Base-by-base conservation (phyloP, 2,113 vertebrate genomes). In the Nibea albiflora region DNA sequence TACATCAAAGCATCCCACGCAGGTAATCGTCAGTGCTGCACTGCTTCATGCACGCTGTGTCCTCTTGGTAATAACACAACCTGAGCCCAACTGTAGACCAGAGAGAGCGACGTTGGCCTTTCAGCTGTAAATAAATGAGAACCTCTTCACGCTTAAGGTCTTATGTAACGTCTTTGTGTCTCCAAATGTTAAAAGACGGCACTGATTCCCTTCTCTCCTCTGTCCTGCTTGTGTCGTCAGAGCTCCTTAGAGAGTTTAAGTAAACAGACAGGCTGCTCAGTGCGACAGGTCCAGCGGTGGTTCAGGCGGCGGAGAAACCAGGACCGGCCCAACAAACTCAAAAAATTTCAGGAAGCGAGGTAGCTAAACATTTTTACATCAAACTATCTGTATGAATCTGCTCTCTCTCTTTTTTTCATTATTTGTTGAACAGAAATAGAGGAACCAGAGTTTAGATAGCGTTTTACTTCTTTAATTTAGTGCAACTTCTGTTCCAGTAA, bases 321-420 rank as follows among this genome's bases (percentile, higher is more conserved):
- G 86, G 97, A 98, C 79, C 89, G 97, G 19, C 97, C 98, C 58
- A 97, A 95, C 90, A 94, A 97, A 73, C 94, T 98, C 16, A 98
- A 98, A 90, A 99, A 99, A 80, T 99, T 99, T 78, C 91, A 91
- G 68, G 98, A 99, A 93, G 96, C 97, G 76, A 96, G 98, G 98
- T 99, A 86, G 17, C 15, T 58, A 80, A 3, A 61, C 44, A 6
- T 53, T 31, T 50, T 22, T 44, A 11, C 15, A 35, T 52, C 10
- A 4, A 20, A 42, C 39, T 46, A 12, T 31, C 17, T 60, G 35
- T 6, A 14, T 20, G 7, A 39, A 44, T 44, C n/a, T 65, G 22
- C 9, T 39, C 44, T 53, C 7, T 31, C 1, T 5, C 1, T 31
- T 31, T 5, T 35, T 35, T 35, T 35, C 7, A 35, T 35, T 35